Conservation (phyloP, 2,113 vertebrate species). For the Tragelaphus scriptus region DNA sequence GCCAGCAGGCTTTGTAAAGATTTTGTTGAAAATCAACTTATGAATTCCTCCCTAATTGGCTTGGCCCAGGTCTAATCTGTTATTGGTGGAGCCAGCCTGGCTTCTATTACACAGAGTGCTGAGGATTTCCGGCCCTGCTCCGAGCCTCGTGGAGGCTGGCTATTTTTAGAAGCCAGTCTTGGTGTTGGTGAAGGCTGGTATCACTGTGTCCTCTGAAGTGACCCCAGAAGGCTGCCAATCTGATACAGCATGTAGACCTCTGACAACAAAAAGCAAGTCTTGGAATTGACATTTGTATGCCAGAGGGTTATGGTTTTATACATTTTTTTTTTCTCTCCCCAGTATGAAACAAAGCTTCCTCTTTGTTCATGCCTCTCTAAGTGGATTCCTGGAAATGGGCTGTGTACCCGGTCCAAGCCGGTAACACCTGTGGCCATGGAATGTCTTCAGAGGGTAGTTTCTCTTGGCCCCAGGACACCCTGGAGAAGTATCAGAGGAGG, state of each 20-base stretch:
- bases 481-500: background rate
- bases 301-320: background rate
- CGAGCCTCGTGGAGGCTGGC: background rate
- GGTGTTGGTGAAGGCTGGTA: conserved; percentile 9
- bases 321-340: background rate
- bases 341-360: conserved; percentile 22
- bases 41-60: conserved; percentile 56
- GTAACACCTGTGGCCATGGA: background rate
- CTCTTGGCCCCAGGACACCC: background rate
- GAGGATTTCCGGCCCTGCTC: conserved; percentile 36
- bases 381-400: background rate
- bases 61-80: conserved; percentile 47
- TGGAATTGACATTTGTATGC: conserved; percentile 1
- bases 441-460: background rate
- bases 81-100: conserved; percentile 51
- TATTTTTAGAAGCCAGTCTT: conserved; percentile 52
- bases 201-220: conserved; percentile 6
- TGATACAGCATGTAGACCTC: background rate
- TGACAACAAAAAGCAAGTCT: background rate
- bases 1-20: conserved; percentile 28
- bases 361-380: conserved; percentile 18
- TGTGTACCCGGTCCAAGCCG: background rate
- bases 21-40: conserved; percentile 53
- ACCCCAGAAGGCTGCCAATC: conserved; percentile 2
- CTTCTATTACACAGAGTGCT: conserved; percentile 12